Evolutionary conservation across 2,113 vertebrate genomes (phyloP).

Genomic region (Pomatostomus ruficeps): DNA sequence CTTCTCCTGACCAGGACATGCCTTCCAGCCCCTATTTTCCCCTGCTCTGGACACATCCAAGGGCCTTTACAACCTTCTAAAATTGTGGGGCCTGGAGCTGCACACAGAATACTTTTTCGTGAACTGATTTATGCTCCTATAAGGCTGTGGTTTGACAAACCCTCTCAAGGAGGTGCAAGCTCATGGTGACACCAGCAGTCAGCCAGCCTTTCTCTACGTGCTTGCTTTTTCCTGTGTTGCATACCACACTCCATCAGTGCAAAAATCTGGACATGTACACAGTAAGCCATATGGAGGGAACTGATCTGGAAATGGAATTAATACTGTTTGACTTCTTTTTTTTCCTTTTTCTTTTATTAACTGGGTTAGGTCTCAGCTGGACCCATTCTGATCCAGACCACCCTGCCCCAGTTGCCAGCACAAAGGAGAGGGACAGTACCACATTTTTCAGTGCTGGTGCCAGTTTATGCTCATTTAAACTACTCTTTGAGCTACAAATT

Average conservation of each 20-base stretch:
- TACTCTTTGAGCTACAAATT: not conserved
- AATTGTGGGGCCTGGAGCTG: not conserved
- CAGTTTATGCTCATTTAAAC: not conserved
- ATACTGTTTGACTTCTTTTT: not conserved
- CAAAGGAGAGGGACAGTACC: not conserved
- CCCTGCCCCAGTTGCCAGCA: not conserved
- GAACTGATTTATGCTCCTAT: not conserved
- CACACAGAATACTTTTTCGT: not conserved
- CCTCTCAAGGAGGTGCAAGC: not conserved
- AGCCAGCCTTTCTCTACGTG: not conserved
- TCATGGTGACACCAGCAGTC: not conserved
- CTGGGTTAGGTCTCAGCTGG: constrained; percentile 9
- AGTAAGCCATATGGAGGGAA: not conserved
- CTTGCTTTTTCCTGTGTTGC: not conserved
- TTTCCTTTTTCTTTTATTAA: not conserved
- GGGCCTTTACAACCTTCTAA: not conserved
- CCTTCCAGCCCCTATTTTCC: not conserved
- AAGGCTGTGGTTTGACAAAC: not conserved
- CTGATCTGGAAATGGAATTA: not conserved
- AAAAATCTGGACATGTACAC: not conserved
- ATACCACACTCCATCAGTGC: not conserved
- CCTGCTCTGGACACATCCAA: not conserved
- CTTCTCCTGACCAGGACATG: not conserved
- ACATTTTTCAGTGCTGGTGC: not conserved
- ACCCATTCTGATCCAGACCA: not conserved